Base-by-base conservation (phyloP, 1,140 invertebrate genomes). In the Danaus melanippus region DNA sequence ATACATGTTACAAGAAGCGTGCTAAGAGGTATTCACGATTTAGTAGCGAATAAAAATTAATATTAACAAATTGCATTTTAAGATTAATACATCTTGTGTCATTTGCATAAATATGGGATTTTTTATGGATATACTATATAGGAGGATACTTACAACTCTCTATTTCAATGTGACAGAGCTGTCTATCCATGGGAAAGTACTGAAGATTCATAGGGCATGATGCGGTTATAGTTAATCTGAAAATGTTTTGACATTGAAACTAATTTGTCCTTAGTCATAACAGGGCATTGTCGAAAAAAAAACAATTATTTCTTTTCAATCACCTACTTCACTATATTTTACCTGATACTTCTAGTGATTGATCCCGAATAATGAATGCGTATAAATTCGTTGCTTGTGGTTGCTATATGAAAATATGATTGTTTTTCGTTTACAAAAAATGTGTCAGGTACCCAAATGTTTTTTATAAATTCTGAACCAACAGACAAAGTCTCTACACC, bases 351-450 rank as follows among this genome's bases (percentile, higher is more conserved):
- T 87, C 96, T 92, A 65, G 97, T 95, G 74, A 98, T 97, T 79
- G 95, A 94, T 71, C 97, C 97, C 63, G 95, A 95, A 87, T 96
- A 93, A 88, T 96, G 94, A 82, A 98, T 97, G 70, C 97, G 91
- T 88, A 98, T 96, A 91, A 98, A 97, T 90, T 98, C 96, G 90
- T 98, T 97, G 88, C 94, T 96, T 73, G 97, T 98, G 78, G 97
- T 99, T 67, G 97, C 96, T 89, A 96, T 95, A 89, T 99, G 97
- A 90, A 98, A 98, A 90, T 97, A 97, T 62, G 96, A 97, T 88
- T 97, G 96, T 90, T 98, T 98, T 89, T 98, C 97, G 87, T 98
- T 99, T 74, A 96, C 97, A 90, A 98, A 98, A 90, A 98, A 98
- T 64, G 97, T 98, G 88, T 99, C 97, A 66, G 97, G 97, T 76